Percentiles rank a stretch among this genome's conserved stretches.
phyloP scores from a whole-genome alignment of 2,888 invertebrate genomes.

The Tryphoninae sp. region DNA sequence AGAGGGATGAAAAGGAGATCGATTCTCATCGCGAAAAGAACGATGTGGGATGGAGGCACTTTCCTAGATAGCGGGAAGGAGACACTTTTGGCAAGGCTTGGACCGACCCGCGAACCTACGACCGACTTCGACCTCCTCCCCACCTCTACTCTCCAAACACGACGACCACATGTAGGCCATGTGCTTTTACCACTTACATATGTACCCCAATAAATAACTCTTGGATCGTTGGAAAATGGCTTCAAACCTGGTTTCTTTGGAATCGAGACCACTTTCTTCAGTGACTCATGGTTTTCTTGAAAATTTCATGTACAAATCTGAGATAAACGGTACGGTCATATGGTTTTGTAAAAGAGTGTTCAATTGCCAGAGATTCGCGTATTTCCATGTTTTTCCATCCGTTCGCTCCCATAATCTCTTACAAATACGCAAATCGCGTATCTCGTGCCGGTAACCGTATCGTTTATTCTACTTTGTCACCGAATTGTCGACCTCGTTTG shows the following conservation, averaged over 20 bases:
- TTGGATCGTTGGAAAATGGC: slow-evolving; percentile 30
- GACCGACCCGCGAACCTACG: slow-evolving; percentile 25
- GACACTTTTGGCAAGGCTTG: slow-evolving; percentile 55
- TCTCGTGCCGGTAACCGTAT: no score
- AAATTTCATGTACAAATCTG: neutral
- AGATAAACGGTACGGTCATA: neutral
- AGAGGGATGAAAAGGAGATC: slow-evolving; percentile 56
- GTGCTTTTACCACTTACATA: slow-evolving; percentile 29
- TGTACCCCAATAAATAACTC: slow-evolving; percentile 33
- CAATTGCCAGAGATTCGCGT: no score
- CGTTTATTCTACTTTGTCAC: no score
- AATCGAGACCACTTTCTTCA: slow-evolving; percentile 24
- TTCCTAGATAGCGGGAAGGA: slow-evolving; percentile 41
- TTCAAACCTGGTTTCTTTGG: slow-evolving; percentile 27
- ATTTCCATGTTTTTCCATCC: no score
- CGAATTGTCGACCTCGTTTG: slow-evolving; percentile 3
- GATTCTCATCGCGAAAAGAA: slow-evolving; percentile 55
- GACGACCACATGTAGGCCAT: slow-evolving; percentile 57
- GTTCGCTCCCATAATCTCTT: no score
- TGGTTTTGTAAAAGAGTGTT: no score
- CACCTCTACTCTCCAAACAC: neutral
- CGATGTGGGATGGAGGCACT: slow-evolving; percentile 30
- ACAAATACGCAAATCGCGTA: no score
- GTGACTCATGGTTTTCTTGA: neutral
- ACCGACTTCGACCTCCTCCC: slow-evolving; percentile 1